Conservation (phyloP, 2,888 invertebrate species). For the Drosophila ustulata region DNA sequence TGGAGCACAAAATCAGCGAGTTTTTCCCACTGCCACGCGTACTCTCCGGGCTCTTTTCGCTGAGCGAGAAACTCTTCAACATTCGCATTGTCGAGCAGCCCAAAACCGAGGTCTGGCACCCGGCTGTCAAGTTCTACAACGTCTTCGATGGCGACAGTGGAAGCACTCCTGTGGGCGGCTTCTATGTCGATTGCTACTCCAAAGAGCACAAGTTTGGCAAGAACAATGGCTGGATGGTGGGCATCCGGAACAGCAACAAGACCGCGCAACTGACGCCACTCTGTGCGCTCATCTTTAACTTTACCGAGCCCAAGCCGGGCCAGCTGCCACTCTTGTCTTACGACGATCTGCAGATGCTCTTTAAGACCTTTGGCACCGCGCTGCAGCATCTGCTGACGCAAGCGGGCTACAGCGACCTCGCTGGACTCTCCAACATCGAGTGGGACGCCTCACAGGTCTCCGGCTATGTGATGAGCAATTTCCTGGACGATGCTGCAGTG, state of each 20-base stretch:
- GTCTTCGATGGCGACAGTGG: slow-evolving; percentile 87
- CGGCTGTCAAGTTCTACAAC: slow-evolving; percentile 93
- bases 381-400: slow-evolving; percentile 94
- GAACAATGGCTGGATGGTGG: slow-evolving; percentile 91
- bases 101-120: slow-evolving; percentile 91
- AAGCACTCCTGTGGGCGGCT: slow-evolving; percentile 89
- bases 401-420: slow-evolving; percentile 92
- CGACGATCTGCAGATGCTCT: slow-evolving; percentile 90
- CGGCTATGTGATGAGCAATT: slow-evolving; percentile 93
- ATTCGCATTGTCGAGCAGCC: slow-evolving; percentile 89
- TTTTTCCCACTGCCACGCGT: slow-evolving; percentile 94
- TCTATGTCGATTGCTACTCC: slow-evolving; percentile 93
- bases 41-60: slow-evolving; percentile 90
- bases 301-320: slow-evolving; percentile 87
- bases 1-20: slow-evolving; percentile 90
- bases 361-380: slow-evolving; percentile 94
- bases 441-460: slow-evolving; percentile 96
- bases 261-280: slow-evolving; percentile 89
- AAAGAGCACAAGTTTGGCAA: slow-evolving; percentile 88
- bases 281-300: slow-evolving; percentile 93
- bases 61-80: slow-evolving; percentile 92
- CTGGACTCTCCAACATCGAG: slow-evolving; percentile 94
- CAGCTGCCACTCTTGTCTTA: slow-evolving; percentile 91
- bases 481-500: slow-evolving; percentile 89
- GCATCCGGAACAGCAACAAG: slow-evolving; percentile 90